phyloP scores from a whole-genome alignment of 2,113 vertebrate genomes.

The Leptobrachium ailaonicum region DNA sequence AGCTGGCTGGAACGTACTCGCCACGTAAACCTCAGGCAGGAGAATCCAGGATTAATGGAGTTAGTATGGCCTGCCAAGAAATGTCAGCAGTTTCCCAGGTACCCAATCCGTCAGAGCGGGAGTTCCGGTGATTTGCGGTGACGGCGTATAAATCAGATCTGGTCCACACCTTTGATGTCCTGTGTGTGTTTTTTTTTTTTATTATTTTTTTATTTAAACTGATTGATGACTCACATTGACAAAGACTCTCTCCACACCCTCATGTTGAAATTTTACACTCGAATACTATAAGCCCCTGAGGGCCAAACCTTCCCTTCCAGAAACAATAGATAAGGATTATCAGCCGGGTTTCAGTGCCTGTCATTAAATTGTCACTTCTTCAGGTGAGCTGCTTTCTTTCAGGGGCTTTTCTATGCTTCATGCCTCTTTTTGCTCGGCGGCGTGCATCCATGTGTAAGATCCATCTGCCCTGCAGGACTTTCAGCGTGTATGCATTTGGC shows the following conservation, averaged over 20 bases:
- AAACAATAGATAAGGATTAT: slow-evolving; percentile 37
- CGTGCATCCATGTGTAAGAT: neutral
- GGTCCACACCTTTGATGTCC: slow-evolving; percentile 26
- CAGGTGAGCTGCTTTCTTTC: slow-evolving; percentile 8
- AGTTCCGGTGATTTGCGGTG: neutral
- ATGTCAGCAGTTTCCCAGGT: no score
- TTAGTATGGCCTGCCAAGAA: no score
- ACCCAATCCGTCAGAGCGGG: neutral
- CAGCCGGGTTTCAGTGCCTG: slow-evolving; percentile 11
- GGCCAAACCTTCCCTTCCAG: slow-evolving; percentile 39
- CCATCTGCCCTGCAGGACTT: neutral
- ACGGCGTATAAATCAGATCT: neutral
- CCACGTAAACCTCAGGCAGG: no score
- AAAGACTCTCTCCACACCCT: slow-evolving; percentile 12
- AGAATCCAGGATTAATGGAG: no score
- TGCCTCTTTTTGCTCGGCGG: neutral
- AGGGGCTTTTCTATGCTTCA: neutral
- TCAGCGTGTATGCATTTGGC: neutral
- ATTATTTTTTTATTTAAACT: neutral
- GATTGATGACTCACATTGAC: slow-evolving; percentile 26
- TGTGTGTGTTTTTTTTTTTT: neutral
- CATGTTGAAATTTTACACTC: slow-evolving; percentile 17
- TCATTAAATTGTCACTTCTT: slow-evolving; percentile 35
- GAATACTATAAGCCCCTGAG: slow-evolving; percentile 8
- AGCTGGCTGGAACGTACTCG: no score